Evolutionary conservation across 2,113 vertebrate genomes (phyloP).

Genomic region (Lamprologus tigripictilis): DNA sequence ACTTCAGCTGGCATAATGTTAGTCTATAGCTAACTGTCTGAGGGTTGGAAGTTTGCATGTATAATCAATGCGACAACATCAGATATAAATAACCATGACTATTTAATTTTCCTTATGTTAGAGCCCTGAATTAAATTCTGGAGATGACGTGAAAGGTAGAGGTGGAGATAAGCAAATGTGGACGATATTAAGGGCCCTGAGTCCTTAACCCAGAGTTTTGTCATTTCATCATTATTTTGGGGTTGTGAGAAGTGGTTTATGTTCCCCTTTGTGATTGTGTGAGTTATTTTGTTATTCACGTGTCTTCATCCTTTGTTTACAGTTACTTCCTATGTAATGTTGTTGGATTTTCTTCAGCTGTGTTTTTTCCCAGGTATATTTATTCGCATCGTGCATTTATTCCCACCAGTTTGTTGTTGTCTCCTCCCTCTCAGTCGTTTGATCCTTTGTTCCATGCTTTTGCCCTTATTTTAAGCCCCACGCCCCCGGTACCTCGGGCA

Average conservation of each 20-base stretch:
- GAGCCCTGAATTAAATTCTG: neutral
- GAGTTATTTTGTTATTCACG: neutral
- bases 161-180: neutral
- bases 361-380: neutral
- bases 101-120: neutral
- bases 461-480: neutral
- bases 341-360: neutral
- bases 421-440: neutral
- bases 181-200: rapidly evolving
- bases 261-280: neutral
- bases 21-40: rapidly evolving
- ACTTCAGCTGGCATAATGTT: neutral
- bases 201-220: neutral
- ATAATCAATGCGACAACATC: neutral
- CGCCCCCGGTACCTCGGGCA: rapidly evolving
- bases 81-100: neutral
- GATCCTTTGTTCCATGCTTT: neutral
- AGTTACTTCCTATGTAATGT: neutral
- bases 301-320: neutral
- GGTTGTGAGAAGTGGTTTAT: neutral
- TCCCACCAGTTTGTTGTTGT: neutral
- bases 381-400: neutral
- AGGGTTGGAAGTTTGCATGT: neutral
- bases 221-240: neutral
- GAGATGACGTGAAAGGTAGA: neutral